Percentiles rank a stretch among this genome's conserved stretches.
These are phyloP conservation scores for Propithecus coquereli DNA, from an alignment of 2,113 vertebrate genomes.

Conservation along the genomic window DNA sequence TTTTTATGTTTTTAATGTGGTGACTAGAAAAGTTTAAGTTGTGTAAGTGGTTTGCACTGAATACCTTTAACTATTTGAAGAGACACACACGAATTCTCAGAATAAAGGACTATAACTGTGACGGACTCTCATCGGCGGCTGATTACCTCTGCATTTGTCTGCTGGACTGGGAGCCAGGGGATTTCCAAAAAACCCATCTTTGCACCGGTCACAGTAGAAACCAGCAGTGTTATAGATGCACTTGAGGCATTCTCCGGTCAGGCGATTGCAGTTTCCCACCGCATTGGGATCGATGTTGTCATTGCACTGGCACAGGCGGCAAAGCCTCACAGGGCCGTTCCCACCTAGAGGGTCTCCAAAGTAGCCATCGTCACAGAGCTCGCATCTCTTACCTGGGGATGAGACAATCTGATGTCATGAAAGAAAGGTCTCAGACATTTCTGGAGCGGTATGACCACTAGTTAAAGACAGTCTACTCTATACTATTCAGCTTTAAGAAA, in stretches of 20 bases:
- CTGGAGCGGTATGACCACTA: too few species aligned
- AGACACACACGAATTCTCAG: fast-evolving
- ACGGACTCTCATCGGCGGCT: fast-evolving
- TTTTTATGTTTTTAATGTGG: background rate
- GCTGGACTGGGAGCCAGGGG: constrained; percentile 83
- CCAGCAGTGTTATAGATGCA: constrained; percentile 93
- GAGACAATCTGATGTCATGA: background rate
- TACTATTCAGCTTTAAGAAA: too few species aligned
- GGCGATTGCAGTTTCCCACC: constrained; percentile 90
- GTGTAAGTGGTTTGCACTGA: background rate
- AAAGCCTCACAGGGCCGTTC: constrained; percentile 82
- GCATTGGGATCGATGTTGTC: constrained; percentile 95
- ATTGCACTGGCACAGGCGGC: constrained; percentile 92
- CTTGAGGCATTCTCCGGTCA: constrained; percentile 91
- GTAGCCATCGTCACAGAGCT: constrained; percentile 96
- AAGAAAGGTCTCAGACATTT: background rate
- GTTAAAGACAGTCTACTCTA: background rate
- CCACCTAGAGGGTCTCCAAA: constrained; percentile 92
- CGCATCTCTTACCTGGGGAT: constrained; percentile 91
- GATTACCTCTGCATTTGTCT: constrained; percentile 91
- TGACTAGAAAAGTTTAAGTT: background rate
- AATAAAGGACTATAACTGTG: fast-evolving
- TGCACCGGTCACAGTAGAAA: constrained; percentile 94
- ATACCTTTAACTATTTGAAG: background rate
- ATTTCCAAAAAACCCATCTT: constrained; percentile 91